Base-by-base conservation (phyloP, 2,888 invertebrate genomes). In the Teleogryllus oceanicus region DNA sequence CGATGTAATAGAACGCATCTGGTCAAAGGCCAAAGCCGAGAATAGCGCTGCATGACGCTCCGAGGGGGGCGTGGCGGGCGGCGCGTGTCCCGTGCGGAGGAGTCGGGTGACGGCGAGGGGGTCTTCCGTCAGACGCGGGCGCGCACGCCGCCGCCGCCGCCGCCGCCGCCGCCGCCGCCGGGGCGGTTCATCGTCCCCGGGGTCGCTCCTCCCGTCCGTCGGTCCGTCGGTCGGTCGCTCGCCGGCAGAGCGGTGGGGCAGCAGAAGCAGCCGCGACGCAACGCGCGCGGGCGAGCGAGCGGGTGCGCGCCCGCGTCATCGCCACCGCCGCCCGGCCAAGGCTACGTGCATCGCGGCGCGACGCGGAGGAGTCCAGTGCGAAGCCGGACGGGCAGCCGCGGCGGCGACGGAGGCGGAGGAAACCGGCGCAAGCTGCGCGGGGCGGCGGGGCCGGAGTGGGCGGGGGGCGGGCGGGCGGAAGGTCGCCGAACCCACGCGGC, bases 401-500 rank as follows among this genome's bases (percentile, higher is more conserved):
- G 37, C 37, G 37, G 4, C 24, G 20, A 16, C 8, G 76, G 18
- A 0, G 16, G 16, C 24, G 16, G 37, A 16, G 18, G 20, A 13
- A 76, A 76, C 76, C 13, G 18, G 13, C 76, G 20, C 76, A 37
- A 8, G 8, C 37, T 8, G 37, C 8, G 8, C 37, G 8, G 37
- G 37, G 37, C 37, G 37, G 37, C 8, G 1, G 37, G 37, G 37
- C 37, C 1, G 37, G 37, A 4, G 37, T 1, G 8, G 37, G 74
- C 16, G 50, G 49, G 82, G 82, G 20, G 51, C 78, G 51, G 49
- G 50, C 78, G 50, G 16, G 49, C 16, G 83, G 82, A 83, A 84
- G 85, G 84, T 84, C 83, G 51, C 50, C 78, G 50, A 51, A 78
- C 51, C 78, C 37, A 10, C 24, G 49, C 76, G 50, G 76, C 78